Evolutionary conservation across 2,113 vertebrate genomes (phyloP).

Genomic region (Lophura nycthemera): DNA sequence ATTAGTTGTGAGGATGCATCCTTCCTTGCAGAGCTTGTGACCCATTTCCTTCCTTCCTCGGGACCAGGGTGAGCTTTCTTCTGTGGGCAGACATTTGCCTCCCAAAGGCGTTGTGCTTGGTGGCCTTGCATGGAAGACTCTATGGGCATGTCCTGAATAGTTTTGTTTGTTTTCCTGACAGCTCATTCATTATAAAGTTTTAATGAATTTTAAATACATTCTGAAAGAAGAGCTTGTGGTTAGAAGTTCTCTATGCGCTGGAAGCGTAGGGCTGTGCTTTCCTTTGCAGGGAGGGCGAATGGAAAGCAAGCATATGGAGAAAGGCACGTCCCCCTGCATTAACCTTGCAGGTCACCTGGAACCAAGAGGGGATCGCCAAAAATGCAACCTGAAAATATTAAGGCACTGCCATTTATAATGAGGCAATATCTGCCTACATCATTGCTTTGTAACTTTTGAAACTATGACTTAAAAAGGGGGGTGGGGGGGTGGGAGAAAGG

Average conservation of each 20-base stretch:
- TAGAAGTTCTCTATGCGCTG: neutral
- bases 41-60: neutral
- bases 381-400: constrained; percentile 9
- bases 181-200: constrained; percentile 5
- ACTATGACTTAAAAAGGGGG: constrained; percentile 21
- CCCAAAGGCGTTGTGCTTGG: neutral
- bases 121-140: neutral
- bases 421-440: constrained; percentile 58
- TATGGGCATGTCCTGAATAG: constrained; percentile 2
- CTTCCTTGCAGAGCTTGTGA: neutral
- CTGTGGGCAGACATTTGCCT: neutral
- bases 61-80: neutral
- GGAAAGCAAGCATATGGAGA: neutral
- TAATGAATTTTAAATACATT: constrained; percentile 39
- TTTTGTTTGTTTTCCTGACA: neutral
- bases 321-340: neutral
- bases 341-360: neutral
- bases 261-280: neutral
- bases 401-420: constrained; percentile 1
- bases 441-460: neutral
- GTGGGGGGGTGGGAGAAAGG: neutral
- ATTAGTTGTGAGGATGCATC: constrained; percentile 7
- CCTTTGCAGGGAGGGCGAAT: neutral
- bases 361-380: neutral
- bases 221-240: neutral